phyloP scores from a whole-genome alignment of 2,797 vertebrate species.

The Crocodylus rhombifer region DNA sequence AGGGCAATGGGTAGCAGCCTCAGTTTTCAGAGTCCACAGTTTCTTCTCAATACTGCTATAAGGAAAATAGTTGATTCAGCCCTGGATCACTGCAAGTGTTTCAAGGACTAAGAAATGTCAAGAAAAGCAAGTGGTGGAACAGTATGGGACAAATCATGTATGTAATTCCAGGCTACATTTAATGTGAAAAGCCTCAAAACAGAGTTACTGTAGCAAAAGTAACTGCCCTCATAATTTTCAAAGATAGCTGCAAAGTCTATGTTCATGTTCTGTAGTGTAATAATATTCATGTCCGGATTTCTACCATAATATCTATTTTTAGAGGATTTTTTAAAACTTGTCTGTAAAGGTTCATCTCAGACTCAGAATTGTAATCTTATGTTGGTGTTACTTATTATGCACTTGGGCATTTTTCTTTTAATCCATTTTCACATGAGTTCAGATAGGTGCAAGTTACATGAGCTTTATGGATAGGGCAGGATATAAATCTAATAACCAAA shows the following conservation, averaged over 20 bases:
- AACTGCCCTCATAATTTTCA: neutral
- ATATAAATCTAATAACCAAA: no score
- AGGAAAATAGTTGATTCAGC: neutral
- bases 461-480: neutral
- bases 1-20: neutral
- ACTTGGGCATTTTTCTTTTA: neutral
- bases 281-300: constrained; percentile 31
- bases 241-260: neutral
- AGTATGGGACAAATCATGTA: neutral
- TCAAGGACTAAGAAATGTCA: neutral
- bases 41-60: neutral
- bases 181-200: neutral
- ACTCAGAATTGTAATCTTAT: neutral
- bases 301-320: constrained; percentile 22
- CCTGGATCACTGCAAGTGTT: accelerated
- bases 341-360: constrained; percentile 12
- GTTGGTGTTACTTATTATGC: constrained; percentile 6
- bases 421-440: neutral
- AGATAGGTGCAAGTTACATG: neutral
- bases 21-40: neutral
- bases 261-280: neutral
- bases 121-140: neutral
- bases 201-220: neutral
- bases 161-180: neutral
- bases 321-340: constrained; percentile 20